Evolutionary conservation across 2,797 vertebrate species (phyloP).

Genomic region (Rhynchonycteris naso): DNA sequence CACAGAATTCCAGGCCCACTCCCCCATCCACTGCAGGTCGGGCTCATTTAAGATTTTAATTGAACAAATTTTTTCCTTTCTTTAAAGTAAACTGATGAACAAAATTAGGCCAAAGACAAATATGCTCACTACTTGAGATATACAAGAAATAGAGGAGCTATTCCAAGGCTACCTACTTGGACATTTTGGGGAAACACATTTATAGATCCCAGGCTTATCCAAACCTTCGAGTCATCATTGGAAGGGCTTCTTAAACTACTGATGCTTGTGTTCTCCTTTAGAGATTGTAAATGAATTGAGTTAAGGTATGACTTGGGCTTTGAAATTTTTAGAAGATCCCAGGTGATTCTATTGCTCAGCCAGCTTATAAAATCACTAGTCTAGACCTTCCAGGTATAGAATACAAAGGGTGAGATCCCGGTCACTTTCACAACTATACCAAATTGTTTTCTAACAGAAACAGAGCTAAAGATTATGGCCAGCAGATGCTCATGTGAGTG

Average conservation of each 20-base stretch:
- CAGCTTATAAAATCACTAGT: neutral
- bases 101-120: neutral
- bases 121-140: neutral
- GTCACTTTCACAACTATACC: neutral
- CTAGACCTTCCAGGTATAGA: neutral
- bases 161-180: neutral
- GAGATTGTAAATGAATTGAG: neutral
- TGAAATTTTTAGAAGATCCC: constrained; percentile 11
- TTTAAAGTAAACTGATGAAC: neutral
- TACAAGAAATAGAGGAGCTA: neutral
- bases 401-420: neutral
- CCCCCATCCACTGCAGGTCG: no score
- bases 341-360: neutral
- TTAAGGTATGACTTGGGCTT: neutral
- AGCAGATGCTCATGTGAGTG: neutral
- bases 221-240: neutral
- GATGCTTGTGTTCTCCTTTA: neutral
- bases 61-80: neutral
- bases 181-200: neutral
- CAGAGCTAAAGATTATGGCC: neutral
- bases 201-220: neutral
- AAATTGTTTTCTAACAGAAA: neutral
- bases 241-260: neutral
- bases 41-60: neutral
- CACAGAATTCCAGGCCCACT: no score